phyloP scores from a whole-genome alignment of 2,888 invertebrate genomes.

The Taenaris catops region DNA sequence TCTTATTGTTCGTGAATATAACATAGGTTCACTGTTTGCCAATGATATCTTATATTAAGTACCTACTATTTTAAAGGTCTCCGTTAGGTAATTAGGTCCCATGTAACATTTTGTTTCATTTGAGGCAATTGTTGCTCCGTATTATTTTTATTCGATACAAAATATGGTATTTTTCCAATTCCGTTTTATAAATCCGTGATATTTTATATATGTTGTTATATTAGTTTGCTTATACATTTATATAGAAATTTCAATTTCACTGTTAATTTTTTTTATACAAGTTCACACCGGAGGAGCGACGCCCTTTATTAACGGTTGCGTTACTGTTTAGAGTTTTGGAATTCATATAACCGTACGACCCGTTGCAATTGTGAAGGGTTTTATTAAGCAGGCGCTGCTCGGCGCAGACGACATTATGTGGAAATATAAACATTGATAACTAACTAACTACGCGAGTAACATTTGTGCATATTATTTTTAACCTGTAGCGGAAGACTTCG shows the following conservation, averaged over 20 bases:
- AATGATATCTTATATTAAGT: constrained; percentile 24
- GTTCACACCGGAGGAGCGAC: no score
- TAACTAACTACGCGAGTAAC: constrained; percentile 5
- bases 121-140: constrained; percentile 7
- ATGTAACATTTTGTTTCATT: constrained; percentile 1
- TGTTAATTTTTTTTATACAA: no score
- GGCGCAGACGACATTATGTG: constrained; percentile 12
- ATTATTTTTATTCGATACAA: no score
- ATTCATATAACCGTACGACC: constrained; percentile 24
- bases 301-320: constrained; percentile 2
- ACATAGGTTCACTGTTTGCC: constrained; percentile 54
- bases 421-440: constrained; percentile 3
- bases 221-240: constrained; percentile 1
- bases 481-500: no score
- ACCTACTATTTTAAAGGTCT: constrained; percentile 12
- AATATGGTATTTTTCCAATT: no score
- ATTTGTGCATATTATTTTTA: constrained; percentile 6
- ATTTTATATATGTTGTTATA: no score
- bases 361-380: constrained; percentile 13
- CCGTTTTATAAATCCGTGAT: no score
- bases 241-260: no score
- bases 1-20: constrained; percentile 56
- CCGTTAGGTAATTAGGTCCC: constrained; percentile 13
- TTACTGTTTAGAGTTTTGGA: constrained; percentile 23
- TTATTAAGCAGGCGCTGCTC: constrained; percentile 5